These are phyloP conservation scores for Cecropterus lyciades DNA, from an alignment of 1,140 invertebrate species.

Conservation along the genomic window DNA sequence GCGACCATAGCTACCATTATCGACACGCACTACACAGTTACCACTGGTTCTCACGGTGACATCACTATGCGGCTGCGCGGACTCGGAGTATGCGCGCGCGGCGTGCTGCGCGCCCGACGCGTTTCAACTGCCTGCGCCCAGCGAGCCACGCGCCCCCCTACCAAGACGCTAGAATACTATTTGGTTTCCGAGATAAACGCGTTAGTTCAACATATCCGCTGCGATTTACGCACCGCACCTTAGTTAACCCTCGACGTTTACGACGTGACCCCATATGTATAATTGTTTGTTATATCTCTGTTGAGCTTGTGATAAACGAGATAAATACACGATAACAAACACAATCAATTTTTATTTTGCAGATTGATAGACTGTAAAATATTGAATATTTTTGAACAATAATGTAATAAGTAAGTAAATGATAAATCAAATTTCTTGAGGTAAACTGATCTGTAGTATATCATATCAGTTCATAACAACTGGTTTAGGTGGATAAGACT, in stretches of 20 bases:
- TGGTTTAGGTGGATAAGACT: no score
- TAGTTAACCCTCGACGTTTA: not conserved
- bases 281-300: not conserved
- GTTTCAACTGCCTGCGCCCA: conserved; percentile 56
- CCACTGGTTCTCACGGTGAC: conserved; percentile 57
- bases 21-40: conserved; percentile 60
- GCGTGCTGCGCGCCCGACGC: conserved; percentile 66
- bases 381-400: no score
- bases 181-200: conserved; percentile 53
- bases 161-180: conserved; percentile 49
- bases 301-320: conserved; percentile 4
- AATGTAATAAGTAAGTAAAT: no score
- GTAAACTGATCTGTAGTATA: no score
- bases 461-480: no score
- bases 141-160: conserved; percentile 56
- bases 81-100: conserved; percentile 55
- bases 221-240: conserved; percentile 17
- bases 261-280: not conserved
- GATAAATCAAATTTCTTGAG: no score
- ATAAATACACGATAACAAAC: not conserved
- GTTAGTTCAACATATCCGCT: conserved; percentile 37
- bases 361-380: not conserved
- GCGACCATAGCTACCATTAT: conserved; percentile 81
- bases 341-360: not conserved
- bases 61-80: conserved; percentile 54